Conservation (phyloP, 2,888 invertebrate species). For the Caradrina clavipalpis region DNA sequence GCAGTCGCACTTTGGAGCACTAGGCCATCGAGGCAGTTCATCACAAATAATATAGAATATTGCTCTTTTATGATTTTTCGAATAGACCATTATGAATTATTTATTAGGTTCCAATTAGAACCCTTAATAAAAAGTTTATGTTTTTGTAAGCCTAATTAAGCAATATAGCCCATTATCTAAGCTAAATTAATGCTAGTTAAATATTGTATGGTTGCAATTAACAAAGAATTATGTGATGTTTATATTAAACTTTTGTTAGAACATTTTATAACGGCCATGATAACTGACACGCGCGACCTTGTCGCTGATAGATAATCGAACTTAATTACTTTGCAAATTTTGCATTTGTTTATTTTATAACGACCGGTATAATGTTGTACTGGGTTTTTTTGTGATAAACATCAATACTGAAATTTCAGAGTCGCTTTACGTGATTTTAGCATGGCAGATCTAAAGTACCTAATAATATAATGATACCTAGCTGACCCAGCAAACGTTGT, state of each 20-base stretch:
- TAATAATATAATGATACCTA: too few relatives aligned
- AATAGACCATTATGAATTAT: background rate
- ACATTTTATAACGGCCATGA: constrained; percentile 4
- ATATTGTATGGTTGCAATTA: background rate
- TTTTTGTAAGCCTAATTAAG: background rate
- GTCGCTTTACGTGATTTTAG: too few relatives aligned
- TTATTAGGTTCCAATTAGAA: background rate
- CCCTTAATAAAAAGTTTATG: background rate
- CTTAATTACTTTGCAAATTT: constrained; percentile 15
- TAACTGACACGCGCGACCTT: background rate
- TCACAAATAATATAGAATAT: too few relatives aligned
- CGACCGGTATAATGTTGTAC: too few relatives aligned
- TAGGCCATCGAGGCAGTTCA: too few relatives aligned
- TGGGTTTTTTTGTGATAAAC: too few relatives aligned
- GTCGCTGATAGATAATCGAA: constrained; percentile 8
- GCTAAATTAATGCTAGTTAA: background rate
- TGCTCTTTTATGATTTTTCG: too few relatives aligned
- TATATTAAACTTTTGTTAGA: background rate
- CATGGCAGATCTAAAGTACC: too few relatives aligned
- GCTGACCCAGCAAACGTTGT: too few relatives aligned
- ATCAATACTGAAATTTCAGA: too few relatives aligned
- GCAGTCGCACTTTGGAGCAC: too few relatives aligned
- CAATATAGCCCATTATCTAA: too few relatives aligned
- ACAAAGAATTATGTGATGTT: background rate
- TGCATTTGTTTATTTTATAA: background rate